Conservation (phyloP, 37 sponge, comb jelly and placozoan genomes). For the Oscarella lobularis region DNA sequence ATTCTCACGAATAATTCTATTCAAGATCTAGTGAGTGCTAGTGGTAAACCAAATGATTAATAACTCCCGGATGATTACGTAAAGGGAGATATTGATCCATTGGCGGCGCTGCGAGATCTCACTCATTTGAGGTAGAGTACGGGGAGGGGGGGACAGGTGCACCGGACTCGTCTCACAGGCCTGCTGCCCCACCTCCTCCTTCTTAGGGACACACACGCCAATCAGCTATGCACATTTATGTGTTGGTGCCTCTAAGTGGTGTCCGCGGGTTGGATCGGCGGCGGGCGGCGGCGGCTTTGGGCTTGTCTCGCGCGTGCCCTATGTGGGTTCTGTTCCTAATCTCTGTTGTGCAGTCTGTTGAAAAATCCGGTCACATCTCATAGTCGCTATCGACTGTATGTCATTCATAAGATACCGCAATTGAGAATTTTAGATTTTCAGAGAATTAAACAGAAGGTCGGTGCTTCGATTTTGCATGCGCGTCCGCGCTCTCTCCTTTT, state of each 20-base stretch:
- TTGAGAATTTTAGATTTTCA: conserved; percentile 83
- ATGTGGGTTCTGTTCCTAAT: too few species aligned
- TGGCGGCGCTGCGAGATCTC: conserved; percentile 37
- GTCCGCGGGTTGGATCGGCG: conserved; percentile 7
- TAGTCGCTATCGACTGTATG: conserved; percentile 60
- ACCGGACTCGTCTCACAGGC: too few species aligned
- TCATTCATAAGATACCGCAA: conserved; percentile 67
- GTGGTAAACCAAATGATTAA: too few species aligned
- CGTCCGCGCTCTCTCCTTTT: neutral
- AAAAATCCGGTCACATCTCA: conserved; percentile 81
- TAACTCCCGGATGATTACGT: neutral
- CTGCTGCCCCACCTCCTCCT: too few species aligned
- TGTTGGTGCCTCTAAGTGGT: conserved; percentile 30
- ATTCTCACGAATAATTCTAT: conserved; percentile 74
- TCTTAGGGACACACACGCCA: too few species aligned
- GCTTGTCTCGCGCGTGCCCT: neutral
- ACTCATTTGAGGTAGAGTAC: conserved; percentile 5
- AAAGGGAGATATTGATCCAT: conserved; percentile 40
- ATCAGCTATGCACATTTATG: too few species aligned
- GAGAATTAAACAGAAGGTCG: conserved; percentile 60
- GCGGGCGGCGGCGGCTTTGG: neutral
- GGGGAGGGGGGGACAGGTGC: too few species aligned
- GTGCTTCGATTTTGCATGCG: conserved; percentile 1
- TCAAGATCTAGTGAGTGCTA: conserved; percentile 64
- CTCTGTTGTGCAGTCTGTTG: conserved; percentile 37